Conservation (phyloP, 2,888 invertebrate genomes). For the Drosophila meridionalis region DNA sequence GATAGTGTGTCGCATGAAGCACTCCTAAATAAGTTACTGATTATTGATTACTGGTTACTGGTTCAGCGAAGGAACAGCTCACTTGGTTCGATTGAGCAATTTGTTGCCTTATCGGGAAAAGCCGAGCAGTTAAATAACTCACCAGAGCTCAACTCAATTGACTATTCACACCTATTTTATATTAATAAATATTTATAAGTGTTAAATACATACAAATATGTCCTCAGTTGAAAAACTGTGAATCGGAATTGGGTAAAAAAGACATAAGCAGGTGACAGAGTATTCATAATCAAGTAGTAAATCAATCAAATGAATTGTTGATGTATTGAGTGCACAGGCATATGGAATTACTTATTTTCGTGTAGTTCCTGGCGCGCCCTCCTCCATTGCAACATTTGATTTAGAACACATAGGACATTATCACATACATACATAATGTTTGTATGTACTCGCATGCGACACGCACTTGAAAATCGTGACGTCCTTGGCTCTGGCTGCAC, state of each 20-base stretch:
- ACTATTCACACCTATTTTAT: too few species aligned
- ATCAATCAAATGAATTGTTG: neutral
- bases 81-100: neutral
- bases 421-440: slow-evolving; percentile 3
- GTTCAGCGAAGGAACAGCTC: too few species aligned
- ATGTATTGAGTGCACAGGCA: neutral
- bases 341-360: neutral
- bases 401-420: neutral
- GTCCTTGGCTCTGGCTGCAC: slow-evolving; percentile 66
- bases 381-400: neutral
- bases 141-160: neutral
- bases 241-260: neutral
- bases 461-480: slow-evolving; percentile 74
- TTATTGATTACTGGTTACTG: too few species aligned
- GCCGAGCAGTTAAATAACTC: too few species aligned
- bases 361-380: slow-evolving; percentile 28
- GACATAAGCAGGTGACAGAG: neutral
- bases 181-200: too few species aligned
- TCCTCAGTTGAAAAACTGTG: neutral
- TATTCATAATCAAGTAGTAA: neutral
- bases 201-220: too few species aligned
- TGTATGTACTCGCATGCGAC: slow-evolving; percentile 11
- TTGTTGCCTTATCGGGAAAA: too few species aligned
- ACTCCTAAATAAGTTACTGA: neutral
- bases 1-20: neutral